Conservation (phyloP, 2,113 vertebrate species). For the Elephantulus edwardii region DNA sequence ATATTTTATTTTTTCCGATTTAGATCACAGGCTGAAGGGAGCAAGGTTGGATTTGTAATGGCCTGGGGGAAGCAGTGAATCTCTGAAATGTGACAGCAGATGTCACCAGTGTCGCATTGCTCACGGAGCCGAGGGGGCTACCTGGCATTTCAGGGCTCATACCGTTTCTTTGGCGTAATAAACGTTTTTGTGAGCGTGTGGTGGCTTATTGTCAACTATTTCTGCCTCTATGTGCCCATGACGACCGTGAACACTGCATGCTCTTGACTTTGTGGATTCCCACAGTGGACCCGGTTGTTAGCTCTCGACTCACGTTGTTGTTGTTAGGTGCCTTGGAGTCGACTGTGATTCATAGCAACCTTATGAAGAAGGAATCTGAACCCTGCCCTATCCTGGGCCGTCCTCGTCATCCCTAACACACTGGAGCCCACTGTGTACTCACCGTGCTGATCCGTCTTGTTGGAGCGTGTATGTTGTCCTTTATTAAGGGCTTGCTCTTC, state of each 20-base stretch:
- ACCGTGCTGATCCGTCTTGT: too few relatives aligned
- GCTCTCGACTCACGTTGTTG: too few relatives aligned
- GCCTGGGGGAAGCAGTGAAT: constrained; percentile 46
- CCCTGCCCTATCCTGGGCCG: too few relatives aligned
- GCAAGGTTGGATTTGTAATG: constrained; percentile 52
- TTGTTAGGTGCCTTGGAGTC: background rate
- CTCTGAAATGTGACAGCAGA: constrained; percentile 61
- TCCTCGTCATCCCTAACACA: too few relatives aligned
- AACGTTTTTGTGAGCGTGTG: background rate
- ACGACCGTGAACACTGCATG: too few relatives aligned
- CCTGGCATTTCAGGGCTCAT: constrained; percentile 1
- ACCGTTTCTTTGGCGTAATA: constrained; percentile 27
- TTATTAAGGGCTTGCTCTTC: too few relatives aligned
- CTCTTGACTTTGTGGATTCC: background rate
- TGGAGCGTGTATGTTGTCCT: too few relatives aligned
- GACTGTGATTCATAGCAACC: too few relatives aligned
- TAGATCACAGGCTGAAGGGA: background rate
- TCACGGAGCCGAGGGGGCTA: background rate
- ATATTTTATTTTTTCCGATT: constrained; percentile 66
- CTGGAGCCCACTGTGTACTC: too few relatives aligned
- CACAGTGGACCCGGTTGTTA: background rate
- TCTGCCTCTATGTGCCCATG: background rate
- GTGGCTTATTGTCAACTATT: background rate
- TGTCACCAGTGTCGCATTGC: background rate
- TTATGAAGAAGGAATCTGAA: too few relatives aligned